Base-by-base conservation (phyloP, 1,140 invertebrate species). In the Drosophila watanabei region DNA sequence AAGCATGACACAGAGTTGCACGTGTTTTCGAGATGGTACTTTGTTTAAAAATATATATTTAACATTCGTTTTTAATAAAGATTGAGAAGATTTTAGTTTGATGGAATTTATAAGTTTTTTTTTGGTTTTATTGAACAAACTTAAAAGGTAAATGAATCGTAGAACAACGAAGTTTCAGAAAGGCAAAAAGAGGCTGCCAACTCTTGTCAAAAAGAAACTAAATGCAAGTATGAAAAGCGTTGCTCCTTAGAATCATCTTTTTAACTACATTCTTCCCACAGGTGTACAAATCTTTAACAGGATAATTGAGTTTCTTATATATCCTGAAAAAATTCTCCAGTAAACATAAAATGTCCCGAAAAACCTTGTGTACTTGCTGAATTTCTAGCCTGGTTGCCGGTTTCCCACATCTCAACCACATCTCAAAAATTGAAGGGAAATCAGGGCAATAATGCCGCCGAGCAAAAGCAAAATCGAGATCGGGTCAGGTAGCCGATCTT, bases 401-500 rank as follows among this genome's bases (percentile, higher is more conserved):
- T 84, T 88, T 89, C 80, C 80, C 85, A 81, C 71, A 71, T 60
- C 33, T 24, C 39, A 43, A n/a, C 48, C 75, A 63, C 70, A 62
- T n/a, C n/a, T n/a, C n/a, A n/a, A n/a, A 79, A 80, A 77, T 69
- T 32, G 30, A 18, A 45, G 41, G 37, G 13, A 39, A 71, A 20
- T 30, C 41, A 57, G 63, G 35, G 49, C 73, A 84, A 86, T 73
- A 79, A 49, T 66, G 56, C 49, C 51, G 45, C 48, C 18, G 43
- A 46, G 64, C 20, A 5, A 16, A 10, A 46, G 64, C 20, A 5
- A 16, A 10, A 20, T 45, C 52, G 33, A 24, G 51, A 39, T 59
- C 24, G 43, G 45, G 64, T 63, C 75, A 83, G 81, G 81, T 83
- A 83, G 81, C 65, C 46, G 59, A 49, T 75, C 62, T 61, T 60